A percentile compares a stretch with the other conserved stretches of the same genome.
Evolutionary conservation across 2,888 invertebrate genomes (phyloP).

Genomic region (Aelia acuminata): DNA sequence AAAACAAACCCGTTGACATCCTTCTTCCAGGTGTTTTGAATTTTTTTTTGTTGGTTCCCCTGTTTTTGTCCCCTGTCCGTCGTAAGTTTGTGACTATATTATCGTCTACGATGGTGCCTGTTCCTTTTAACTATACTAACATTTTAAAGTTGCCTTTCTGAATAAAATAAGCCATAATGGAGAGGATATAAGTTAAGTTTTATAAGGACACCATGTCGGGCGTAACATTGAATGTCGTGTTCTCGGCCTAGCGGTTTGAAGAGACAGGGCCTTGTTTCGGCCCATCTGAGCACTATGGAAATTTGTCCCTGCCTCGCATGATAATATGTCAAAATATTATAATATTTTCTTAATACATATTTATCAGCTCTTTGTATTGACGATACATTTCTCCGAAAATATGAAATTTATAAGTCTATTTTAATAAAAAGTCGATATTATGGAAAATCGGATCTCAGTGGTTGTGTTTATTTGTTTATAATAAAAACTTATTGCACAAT

Average conservation of each 20-base stretch:
- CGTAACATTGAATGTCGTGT: slow-evolving; percentile 10
- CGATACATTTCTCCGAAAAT: neutral
- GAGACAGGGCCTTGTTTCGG: neutral
- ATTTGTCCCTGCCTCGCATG: slow-evolving; percentile 22
- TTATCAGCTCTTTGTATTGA: neutral
- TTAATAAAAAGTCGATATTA: no score
- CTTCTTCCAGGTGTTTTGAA: slow-evolving; percentile 56
- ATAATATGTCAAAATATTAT: neutral
- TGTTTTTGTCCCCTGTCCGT: slow-evolving; percentile 15
- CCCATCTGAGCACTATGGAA: slow-evolving; percentile 23
- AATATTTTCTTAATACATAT: neutral
- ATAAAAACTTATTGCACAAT: no score
- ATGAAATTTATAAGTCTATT: neutral
- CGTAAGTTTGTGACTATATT: slow-evolving; percentile 38
- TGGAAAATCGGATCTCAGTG: no score
- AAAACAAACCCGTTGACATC: slow-evolving; percentile 56
- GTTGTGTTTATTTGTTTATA: no score
- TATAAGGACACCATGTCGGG: neutral
- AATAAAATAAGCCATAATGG: slow-evolving; percentile 1
- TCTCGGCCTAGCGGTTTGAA: neutral
- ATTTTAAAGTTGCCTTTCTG: slow-evolving; percentile 24
- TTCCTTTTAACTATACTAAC: slow-evolving; percentile 24
- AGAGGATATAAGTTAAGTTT: neutral
- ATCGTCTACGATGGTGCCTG: slow-evolving; percentile 3
- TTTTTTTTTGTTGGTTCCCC: slow-evolving; percentile 37